A percentile compares a stretch with the other conserved stretches of the same genome.
phyloP scores from a whole-genome alignment of 2,113 vertebrate species.

The Taurulus bubalis region DNA sequence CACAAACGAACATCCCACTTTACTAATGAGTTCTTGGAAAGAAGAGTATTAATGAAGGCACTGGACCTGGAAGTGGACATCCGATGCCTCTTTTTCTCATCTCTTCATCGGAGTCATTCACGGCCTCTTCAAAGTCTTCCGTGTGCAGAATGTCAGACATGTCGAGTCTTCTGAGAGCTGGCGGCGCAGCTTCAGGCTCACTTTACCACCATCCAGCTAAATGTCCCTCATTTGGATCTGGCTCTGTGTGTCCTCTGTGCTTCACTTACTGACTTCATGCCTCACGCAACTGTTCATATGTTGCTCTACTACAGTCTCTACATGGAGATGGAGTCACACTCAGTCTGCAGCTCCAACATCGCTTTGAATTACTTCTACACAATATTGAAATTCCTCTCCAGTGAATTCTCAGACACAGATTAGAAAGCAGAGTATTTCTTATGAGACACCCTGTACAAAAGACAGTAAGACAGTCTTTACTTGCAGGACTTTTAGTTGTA shows the following conservation, averaged over 20 bases:
- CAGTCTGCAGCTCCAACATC: not conserved
- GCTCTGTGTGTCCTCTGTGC: not conserved
- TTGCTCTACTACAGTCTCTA: not conserved
- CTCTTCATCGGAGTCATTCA: constrained; percentile 69
- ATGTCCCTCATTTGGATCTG: not conserved
- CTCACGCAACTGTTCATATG: not conserved
- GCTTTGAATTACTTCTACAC: not conserved
- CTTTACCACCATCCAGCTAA: constrained; percentile 19
- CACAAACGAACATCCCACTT: not conserved
- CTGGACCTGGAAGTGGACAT: not conserved
- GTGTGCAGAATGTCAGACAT: constrained; percentile 65
- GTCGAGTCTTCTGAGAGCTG: constrained; percentile 54
- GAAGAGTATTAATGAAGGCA: not conserved
- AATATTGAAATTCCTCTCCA: not conserved
- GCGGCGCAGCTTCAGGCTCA: constrained; percentile 32
- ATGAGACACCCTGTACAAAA: too few species aligned
- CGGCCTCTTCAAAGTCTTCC: constrained; percentile 68
- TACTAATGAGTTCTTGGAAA: not conserved
- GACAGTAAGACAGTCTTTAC: too few species aligned
- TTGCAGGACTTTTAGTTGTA: not conserved
- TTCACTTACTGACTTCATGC: not conserved
- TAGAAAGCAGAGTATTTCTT: too few species aligned
- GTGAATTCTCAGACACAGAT: too few species aligned
- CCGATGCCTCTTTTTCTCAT: constrained; percentile 49
- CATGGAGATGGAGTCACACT: not conserved